These are phyloP conservation scores for Nylanderia fulva DNA, from an alignment of 1,140 invertebrate species.

Conservation along the genomic window DNA sequence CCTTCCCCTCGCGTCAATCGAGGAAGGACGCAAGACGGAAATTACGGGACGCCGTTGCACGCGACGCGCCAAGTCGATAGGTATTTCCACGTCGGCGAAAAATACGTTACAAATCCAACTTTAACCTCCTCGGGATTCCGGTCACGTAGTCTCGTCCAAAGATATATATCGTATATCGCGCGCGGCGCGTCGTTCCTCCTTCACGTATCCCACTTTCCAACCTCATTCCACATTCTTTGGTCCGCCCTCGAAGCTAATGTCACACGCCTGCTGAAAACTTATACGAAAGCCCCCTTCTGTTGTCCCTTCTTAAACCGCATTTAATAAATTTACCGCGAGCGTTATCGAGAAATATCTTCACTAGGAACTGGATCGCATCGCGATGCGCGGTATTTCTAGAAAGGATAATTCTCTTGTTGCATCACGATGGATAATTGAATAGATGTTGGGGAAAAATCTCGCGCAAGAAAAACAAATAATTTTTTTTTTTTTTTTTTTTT, in stretches of 20 bases:
- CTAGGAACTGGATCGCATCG: not conserved
- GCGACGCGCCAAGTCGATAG: conserved; percentile 70
- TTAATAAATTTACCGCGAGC: conserved; percentile 45
- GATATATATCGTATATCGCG: conserved; percentile 76
- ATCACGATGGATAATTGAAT: not conserved
- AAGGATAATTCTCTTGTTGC: not conserved
- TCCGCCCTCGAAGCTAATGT: conserved; percentile 66
- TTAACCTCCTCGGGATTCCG: conserved; percentile 76
- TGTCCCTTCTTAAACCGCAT: conserved; percentile 2
- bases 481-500: too few species aligned
- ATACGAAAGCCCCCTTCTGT: conserved; percentile 9
- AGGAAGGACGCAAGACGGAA: conserved; percentile 67
- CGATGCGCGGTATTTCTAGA: not conserved
- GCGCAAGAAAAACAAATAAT: not conserved
- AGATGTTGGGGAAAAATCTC: not conserved
- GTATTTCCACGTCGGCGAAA: conserved; percentile 77
- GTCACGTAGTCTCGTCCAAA: conserved; percentile 76
- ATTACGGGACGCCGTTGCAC: conserved; percentile 73
- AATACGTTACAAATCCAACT: conserved; percentile 81
- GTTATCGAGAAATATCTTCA: not conserved
- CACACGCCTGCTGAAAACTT: conserved; percentile 68
- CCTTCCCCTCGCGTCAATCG: conserved; percentile 73
- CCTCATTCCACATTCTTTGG: conserved; percentile 67
- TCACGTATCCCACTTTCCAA: conserved; percentile 73
- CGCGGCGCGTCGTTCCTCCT: conserved; percentile 74